Conservation (phyloP, 2,888 invertebrate species). For the Lasioglossum oenotherae region DNA sequence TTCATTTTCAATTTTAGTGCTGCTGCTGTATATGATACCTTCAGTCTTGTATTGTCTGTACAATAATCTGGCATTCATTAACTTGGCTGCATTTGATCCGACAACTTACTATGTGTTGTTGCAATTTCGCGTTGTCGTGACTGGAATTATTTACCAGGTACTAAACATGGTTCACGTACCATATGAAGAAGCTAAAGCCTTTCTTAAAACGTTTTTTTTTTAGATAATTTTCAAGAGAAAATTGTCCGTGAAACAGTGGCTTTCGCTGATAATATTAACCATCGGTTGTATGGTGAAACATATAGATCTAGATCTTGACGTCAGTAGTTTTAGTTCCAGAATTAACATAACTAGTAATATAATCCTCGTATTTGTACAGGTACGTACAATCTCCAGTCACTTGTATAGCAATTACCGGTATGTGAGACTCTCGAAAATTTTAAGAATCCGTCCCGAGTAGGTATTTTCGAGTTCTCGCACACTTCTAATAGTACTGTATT, state of each 20-base stretch:
- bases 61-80: constrained; percentile 96
- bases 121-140: constrained; percentile 96
- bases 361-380: constrained; percentile 84
- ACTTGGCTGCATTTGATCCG: constrained; percentile 96
- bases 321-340: constrained; percentile 66
- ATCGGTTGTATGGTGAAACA: constrained; percentile 96
- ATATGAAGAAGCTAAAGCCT: background rate
- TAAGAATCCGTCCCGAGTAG: too few relatives aligned
- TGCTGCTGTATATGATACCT: constrained; percentile 94
- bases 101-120: constrained; percentile 96
- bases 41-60: constrained; percentile 96
- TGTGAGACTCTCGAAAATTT: background rate
- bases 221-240: constrained; percentile 94
- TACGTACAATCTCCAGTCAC: constrained; percentile 62
- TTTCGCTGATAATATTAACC: constrained; percentile 94
- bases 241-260: constrained; percentile 93
- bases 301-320: constrained; percentile 87
- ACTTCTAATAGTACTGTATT: background rate
- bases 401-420: background rate
- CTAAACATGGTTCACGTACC: background rate
- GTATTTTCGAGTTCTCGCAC: background rate
- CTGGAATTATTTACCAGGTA: constrained; percentile 96
- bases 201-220: constrained; percentile 73
- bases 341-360: constrained; percentile 79
- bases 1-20: constrained; percentile 86